Evolutionary conservation across 2,888 invertebrate genomes (phyloP).

Genomic region (Nephrotoma appendiculata): DNA sequence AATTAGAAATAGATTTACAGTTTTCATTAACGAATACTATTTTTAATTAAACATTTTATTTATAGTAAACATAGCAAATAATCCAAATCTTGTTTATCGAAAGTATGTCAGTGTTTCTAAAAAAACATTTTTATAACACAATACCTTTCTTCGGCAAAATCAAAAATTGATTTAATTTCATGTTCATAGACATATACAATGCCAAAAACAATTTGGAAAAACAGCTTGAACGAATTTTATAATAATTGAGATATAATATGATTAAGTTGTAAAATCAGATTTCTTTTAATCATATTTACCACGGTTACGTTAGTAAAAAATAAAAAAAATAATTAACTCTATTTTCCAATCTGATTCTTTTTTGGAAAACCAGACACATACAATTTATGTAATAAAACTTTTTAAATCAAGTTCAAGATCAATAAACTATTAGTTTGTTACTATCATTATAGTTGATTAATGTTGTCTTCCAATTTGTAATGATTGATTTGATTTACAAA

Average conservation of each 20-base stretch:
- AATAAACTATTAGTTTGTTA: neutral
- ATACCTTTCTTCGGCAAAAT: neutral
- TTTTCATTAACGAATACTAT: neutral
- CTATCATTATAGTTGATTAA: neutral
- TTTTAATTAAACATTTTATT: neutral
- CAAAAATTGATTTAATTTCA: neutral
- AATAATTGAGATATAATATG: neutral
- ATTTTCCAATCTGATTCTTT: neutral
- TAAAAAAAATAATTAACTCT: neutral
- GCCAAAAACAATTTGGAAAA: neutral
- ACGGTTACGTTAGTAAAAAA: neutral
- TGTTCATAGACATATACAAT: neutral
- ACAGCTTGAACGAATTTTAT: neutral
- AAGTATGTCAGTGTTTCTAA: neutral
- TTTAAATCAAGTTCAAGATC: neutral
- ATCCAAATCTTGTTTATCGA: neutral
- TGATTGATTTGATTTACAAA: neutral
- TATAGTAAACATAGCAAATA: neutral
- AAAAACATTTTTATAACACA: neutral
- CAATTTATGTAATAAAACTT: neutral
- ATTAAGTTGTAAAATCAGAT: neutral
- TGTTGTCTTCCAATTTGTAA: neutral
- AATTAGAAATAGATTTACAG: neutral
- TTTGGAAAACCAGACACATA: neutral
- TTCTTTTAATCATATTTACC: neutral